Evolutionary conservation across 2,888 invertebrate species (phyloP).

Genomic region (Nineta flava): DNA sequence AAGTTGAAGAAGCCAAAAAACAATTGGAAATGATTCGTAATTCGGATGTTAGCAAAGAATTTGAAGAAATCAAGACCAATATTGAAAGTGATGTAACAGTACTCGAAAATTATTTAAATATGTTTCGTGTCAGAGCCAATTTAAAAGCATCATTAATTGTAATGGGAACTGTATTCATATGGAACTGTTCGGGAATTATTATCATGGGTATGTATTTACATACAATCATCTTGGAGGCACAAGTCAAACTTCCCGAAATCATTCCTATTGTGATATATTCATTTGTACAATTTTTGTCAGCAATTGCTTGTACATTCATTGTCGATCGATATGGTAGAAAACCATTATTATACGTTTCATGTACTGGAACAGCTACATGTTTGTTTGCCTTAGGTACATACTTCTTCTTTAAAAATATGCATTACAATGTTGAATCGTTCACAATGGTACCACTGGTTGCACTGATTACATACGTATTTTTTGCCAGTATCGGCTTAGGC

Average conservation of each 20-base stretch:
- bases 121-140: slow-evolving; percentile 18
- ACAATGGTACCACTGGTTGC: slow-evolving; percentile 37
- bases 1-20: slow-evolving; percentile 25
- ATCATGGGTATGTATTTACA: slow-evolving; percentile 24
- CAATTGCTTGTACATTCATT: slow-evolving; percentile 24
- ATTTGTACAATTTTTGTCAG: slow-evolving; percentile 1
- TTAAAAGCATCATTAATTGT: slow-evolving; percentile 28
- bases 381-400: slow-evolving; percentile 34
- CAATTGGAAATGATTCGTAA: slow-evolving; percentile 28
- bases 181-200: slow-evolving; percentile 28
- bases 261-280: not conserved
- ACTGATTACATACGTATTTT: slow-evolving; percentile 37
- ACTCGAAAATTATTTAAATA: slow-evolving; percentile 17
- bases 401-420: slow-evolving; percentile 28
- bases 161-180: slow-evolving; percentile 24
- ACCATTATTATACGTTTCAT: slow-evolving; percentile 35
- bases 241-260: not conserved
- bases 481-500: slow-evolving; percentile 41
- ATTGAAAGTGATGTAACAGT: slow-evolving; percentile 17
- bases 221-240: slow-evolving; percentile 25
- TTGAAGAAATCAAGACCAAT: slow-evolving; percentile 20
- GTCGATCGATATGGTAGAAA: slow-evolving; percentile 38
- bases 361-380: slow-evolving; percentile 34
- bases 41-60: slow-evolving; percentile 21
- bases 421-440: slow-evolving; percentile 20